Evolutionary conservation across 2,797 vertebrate species (phyloP).

Genomic region (Rhinichthys osculus): DNA sequence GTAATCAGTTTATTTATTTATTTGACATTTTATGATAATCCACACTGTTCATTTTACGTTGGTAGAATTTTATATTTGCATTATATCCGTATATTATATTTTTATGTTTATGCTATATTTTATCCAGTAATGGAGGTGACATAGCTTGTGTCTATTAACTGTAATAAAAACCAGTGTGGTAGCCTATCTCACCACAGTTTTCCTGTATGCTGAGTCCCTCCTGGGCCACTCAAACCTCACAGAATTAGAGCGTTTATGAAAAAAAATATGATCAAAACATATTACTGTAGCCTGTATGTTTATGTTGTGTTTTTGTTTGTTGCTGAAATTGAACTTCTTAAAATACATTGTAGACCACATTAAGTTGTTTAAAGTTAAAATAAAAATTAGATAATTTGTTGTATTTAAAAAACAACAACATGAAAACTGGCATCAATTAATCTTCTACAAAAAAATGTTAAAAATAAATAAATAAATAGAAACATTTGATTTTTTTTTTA

Average conservation of each 20-base stretch:
- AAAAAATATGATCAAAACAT: neutral
- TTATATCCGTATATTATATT: neutral
- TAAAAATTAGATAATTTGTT: neutral
- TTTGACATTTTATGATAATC: neutral
- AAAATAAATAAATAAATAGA: conserved; percentile 63
- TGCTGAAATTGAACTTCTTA: neutral
- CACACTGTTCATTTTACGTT: neutral
- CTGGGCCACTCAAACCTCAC: conserved; percentile 56
- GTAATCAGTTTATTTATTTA: neutral
- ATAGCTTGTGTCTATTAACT: neutral
- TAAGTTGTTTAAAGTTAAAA: neutral
- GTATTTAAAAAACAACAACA: neutral
- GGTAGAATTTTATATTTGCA: neutral
- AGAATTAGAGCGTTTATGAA: neutral
- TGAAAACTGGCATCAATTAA: neutral
- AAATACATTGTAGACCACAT: neutral
- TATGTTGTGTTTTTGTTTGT: neutral
- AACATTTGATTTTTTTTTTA: neutral
- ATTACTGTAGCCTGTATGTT: neutral
- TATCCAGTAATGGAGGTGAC: neutral
- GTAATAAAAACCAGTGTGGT: conserved; percentile 44
- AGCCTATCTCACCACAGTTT: conserved; percentile 70
- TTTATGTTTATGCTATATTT: too few relatives aligned
- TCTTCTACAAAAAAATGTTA: conserved; percentile 62
- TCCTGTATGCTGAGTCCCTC: conserved; percentile 61